Conservation (phyloP, 2,113 vertebrate genomes). For the Pseudorasbora parva region DNA sequence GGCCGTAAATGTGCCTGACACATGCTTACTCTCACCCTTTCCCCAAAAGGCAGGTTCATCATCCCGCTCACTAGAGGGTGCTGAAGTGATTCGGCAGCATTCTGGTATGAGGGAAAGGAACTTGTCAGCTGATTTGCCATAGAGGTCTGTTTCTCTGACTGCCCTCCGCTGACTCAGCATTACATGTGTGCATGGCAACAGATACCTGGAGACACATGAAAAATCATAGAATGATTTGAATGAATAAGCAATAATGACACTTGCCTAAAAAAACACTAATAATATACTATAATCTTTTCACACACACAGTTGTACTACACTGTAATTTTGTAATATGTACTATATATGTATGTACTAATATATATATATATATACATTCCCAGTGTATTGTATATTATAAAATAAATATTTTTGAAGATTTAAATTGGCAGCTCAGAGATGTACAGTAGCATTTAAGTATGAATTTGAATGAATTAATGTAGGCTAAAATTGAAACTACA, state of each 20-base stretch:
- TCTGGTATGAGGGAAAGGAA: constrained; percentile 93
- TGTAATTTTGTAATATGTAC: too few species aligned
- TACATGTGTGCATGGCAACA: constrained; percentile 94
- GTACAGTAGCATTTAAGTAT: too few species aligned
- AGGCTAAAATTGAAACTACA: too few species aligned
- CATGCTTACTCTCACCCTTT: constrained; percentile 77
- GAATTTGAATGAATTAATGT: too few species aligned
- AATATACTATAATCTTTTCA: neutral
- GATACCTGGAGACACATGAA: constrained; percentile 80
- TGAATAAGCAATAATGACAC: neutral
- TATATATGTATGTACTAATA: too few species aligned
- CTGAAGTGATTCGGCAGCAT: constrained; percentile 81
- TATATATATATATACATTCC: too few species aligned
- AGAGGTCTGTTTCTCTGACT: constrained; percentile 89
- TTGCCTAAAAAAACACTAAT: neutral
- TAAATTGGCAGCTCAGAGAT: too few species aligned
- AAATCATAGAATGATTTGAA: neutral
- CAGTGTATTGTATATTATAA: too few species aligned
- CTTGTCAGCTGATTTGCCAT: constrained; percentile 89
- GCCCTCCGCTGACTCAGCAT: constrained; percentile 96
- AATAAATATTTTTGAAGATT: too few species aligned
- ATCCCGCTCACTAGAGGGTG: constrained; percentile 71
- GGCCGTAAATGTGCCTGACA: neutral
- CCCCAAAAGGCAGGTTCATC: constrained; percentile 84
- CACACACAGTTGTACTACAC: too few species aligned